Base-by-base conservation (phyloP, 1,140 invertebrate species). In the Macrostomum lignano region DNA sequence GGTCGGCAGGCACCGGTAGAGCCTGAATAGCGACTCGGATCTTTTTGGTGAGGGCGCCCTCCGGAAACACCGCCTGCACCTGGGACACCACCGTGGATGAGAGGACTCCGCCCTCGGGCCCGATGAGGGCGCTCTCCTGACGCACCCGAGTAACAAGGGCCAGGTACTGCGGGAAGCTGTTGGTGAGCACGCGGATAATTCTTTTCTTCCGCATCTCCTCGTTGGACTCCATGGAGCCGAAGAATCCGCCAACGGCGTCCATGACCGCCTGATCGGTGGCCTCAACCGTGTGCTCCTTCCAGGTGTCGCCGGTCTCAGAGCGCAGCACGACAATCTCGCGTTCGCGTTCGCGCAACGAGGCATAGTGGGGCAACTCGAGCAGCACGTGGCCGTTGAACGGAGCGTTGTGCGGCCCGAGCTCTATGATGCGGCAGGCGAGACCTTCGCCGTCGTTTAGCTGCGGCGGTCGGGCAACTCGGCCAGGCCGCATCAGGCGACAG, bases 131-230 rank as follows among this genome's bases (percentile, higher is more conserved):
- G n/a, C 86, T 52, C 55, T 93, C 84, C 58, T 91, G 82, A 17
- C 77, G 68, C 35, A 91, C 73, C 36, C 84, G 69, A 1, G 78
- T 81, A 7, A 93, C 73, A 13, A 93, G 72, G 1, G 84, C 84
- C 48, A 93, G 91, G 54, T 91, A 94, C 58, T 88, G 79, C 0
- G 84, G 84, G 49, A 94, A 91, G 46, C 91, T 81, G 29, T 74
- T 78, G 0, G 82, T 88, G 26, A 91, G 62, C 46, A 93, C 86
- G 21, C 79, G 65, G 2, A 74, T 82, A 23, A 84, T 76, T 39
- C 81, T 64, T 30, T 73, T 71, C 1, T 71, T 69, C 40, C 11
- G 24, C 3, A 33, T 71, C 64, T 6, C 21, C 17, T 25, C 24
- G 7, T n/a, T 29, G 1, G 11, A 22, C 11, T 39, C 36, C 9